Conservation (phyloP, 2,113 vertebrate genomes). For the Pseudorasbora parva region DNA sequence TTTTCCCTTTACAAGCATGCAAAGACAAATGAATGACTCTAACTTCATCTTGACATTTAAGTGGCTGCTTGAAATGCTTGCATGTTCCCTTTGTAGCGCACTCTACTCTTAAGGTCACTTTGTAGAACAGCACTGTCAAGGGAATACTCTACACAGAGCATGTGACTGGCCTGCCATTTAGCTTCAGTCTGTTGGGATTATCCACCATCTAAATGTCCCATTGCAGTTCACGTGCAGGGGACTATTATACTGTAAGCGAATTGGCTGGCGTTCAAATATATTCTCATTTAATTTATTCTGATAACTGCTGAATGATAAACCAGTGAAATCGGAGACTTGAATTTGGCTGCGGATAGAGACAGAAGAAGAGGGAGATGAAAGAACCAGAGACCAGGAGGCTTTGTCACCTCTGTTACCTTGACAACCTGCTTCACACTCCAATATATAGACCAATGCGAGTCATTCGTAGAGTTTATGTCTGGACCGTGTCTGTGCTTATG, state of each 20-base stretch:
- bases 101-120: slow-evolving; percentile 47
- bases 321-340: background rate
- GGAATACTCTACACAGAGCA: slow-evolving; percentile 6
- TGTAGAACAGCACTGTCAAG: slow-evolving; percentile 21
- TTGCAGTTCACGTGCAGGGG: background rate
- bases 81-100: slow-evolving; percentile 21
- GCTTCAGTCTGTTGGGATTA: background rate
- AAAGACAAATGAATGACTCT: slow-evolving; percentile 20
- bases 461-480: slow-evolving; percentile 16
- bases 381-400: slow-evolving; percentile 25
- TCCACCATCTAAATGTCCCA: background rate
- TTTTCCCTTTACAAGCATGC: background rate
- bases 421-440: slow-evolving; percentile 40
- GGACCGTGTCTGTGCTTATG: slow-evolving; percentile 4
- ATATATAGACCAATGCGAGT: background rate
- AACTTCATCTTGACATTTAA: slow-evolving; percentile 45
- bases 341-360: slow-evolving; percentile 13
- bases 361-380: background rate
- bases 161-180: background rate
- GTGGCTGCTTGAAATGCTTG: slow-evolving; percentile 18
- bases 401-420: slow-evolving; percentile 43
- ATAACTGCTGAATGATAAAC: background rate
- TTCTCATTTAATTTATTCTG: background rate
- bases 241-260: slow-evolving; percentile 15
- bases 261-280: background rate